Percentiles rank a stretch among this genome's conserved stretches.
Evolutionary conservation across 2,888 invertebrate genomes (phyloP).

Genomic region (Uloborus plumipes): DNA sequence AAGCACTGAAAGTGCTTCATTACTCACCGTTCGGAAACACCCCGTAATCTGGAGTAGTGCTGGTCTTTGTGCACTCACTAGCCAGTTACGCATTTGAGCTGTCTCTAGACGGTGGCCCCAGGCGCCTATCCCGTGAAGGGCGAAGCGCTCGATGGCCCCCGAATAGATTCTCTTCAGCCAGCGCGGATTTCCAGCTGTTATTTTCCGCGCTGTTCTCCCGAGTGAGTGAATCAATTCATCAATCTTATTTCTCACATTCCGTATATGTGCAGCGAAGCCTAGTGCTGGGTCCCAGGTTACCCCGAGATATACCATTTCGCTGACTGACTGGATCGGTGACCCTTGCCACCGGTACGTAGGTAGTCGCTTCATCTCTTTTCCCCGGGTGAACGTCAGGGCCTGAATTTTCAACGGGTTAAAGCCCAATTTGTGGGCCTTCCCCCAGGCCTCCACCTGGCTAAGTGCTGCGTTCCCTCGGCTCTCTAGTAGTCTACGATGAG

Average conservation of each 20-base stretch:
- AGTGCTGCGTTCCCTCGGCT: too few species aligned
- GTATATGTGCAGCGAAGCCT: neutral
- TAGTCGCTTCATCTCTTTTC: too few species aligned
- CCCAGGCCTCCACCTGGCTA: too few species aligned
- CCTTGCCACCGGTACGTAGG: neutral
- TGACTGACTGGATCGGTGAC: neutral
- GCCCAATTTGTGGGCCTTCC: too few species aligned
- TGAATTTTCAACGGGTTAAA: too few species aligned
- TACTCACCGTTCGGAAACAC: neutral
- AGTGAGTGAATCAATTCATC: neutral
- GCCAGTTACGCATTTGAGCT: neutral
- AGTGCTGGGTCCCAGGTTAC: neutral
- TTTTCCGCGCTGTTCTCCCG: neutral
- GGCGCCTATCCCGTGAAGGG: neutral
- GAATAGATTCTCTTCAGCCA: neutral
- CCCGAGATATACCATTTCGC: neutral
- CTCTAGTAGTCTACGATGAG: too few species aligned
- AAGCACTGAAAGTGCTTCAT: neutral
- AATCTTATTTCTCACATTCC: neutral
- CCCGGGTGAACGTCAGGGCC: too few species aligned
- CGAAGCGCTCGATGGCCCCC: neutral
- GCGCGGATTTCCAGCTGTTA: neutral
- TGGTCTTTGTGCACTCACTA: neutral
- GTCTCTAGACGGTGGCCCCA: neutral
- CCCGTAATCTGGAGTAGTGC: neutral